Evolutionary conservation across 2,113 vertebrate genomes (phyloP), one percentile per base, ranked within the genome.

Genomic region (Lophura nycthemera): DNA sequence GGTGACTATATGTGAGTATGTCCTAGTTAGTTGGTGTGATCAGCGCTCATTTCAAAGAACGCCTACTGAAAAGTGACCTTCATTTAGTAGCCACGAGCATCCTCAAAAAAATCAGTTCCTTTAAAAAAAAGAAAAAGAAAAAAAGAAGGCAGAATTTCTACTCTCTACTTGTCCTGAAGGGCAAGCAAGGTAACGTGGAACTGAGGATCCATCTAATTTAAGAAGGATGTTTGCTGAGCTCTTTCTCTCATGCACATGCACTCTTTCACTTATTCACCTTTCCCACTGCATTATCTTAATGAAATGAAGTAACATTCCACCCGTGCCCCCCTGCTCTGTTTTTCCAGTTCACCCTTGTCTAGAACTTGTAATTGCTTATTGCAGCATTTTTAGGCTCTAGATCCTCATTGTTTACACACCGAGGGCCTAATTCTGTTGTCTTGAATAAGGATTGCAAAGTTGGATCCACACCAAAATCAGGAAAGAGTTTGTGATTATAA

Each of bases 201-300:
- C 91, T 42, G 66, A 94, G 88, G 83, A 93, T 92, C 92, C 59
- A 94, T 95, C 94, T 97, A 95, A 97, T 95, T 95, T 96, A 83
- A 88, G 93, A 86, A 82, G 86, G 61, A 94, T 97, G 94, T 97
- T 97, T 97, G 94, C 96, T 97, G 95, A 97, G 96, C 96, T 96
- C 93, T 94, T 90, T 95, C 86, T 91, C 70, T 96, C 80, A 95
- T 96, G 96, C 96, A 95, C 94, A 72, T 93, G 90, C 94, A 95
- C 96, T 97, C 95, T 90, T 95, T 95, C 94, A 95, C 94, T 90
- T 93, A 92, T 94, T 95, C 94, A 97, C 95, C 94, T 95, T 95
- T 89, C 88, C 65, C 40, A 48, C 86, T 92, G 94, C 93, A 95
- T 95, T 97, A 96, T 86, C 94, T 88, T 97, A 96, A 97, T 97